Base-by-base conservation (phyloP, 2,797 vertebrate species). In the Champsocephalus gunnari region DNA sequence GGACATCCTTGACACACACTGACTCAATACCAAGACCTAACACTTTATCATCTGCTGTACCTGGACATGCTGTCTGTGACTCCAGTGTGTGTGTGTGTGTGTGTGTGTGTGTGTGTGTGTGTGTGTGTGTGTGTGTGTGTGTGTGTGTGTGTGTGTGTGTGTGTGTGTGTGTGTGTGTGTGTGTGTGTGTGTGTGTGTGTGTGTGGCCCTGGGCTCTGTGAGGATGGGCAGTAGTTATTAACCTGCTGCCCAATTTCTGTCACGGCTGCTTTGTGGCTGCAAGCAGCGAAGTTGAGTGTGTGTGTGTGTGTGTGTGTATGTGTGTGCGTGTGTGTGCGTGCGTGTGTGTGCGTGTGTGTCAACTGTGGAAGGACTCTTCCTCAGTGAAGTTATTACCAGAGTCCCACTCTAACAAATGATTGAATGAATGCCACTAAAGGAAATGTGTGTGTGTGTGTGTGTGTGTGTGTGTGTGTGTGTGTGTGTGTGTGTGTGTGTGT, bases 181-280 rank as follows among this genome's bases (percentile, higher is more conserved):
- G 34, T 2, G 7, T 66, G 66, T 58, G 58, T 7, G 34, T 34
- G 34, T 34, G 34, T 8, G 6, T 65, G 54, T 79, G 61, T 66
- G 77, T 71, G 71, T 72, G 75, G 79, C 82, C 19, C 19, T 19
- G 19, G 19, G 19, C 19, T 19, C 19, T 19, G 85, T 82, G 84
- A 88, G 87, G 85, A 91, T 87, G 87, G 79, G 87, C 86, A 89
- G 81, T 85, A 90, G 87, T 92, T 92, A 92, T 92, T 92, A 92
- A 92, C 90, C 89, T 90, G 87, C 85, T 90, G 88, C 85, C 85
- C 88, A 89, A 83, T 88, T 91, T 87, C 91, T 92, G 91, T 92
- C 91, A 91, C 67, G 73, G 85, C 79, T 89, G 86, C 85, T 90
- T 92, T 88, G 88, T 90, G 83, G 82, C 88, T 85, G 75, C 67